Conservation (phyloP, 2,797 vertebrate species). For the Alfaro cultratus region DNA sequence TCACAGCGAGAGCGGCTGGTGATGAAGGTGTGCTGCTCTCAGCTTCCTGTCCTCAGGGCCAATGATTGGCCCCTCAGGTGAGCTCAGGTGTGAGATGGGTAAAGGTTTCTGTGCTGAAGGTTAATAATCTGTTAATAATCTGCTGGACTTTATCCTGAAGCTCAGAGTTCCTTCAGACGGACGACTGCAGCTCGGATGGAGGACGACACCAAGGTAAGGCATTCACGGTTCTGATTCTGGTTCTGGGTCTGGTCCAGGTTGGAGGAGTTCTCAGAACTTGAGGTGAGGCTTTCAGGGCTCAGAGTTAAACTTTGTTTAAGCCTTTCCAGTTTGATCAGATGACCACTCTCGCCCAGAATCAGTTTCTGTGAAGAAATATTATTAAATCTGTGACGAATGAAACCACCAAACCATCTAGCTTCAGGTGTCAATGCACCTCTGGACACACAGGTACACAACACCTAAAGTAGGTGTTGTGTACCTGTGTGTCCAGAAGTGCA, state of each 20-base stretch:
- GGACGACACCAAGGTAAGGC: conserved; percentile 46
- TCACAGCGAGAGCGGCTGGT: background rate
- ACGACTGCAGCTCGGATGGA: conserved; percentile 39
- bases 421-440: background rate
- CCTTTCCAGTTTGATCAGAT: background rate
- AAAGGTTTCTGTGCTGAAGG: conserved; percentile 13
- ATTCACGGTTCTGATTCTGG: no score
- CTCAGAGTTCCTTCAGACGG: background rate
- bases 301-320: background rate
- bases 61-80: background rate
- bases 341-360: background rate
- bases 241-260: background rate
- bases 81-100: conserved; percentile 1
- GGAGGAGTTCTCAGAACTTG: background rate
- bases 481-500: no score
- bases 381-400: background rate
- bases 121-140: conserved; percentile 34
- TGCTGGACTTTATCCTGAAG: conserved; percentile 55
- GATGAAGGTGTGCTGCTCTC: background rate
- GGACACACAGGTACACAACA: background rate
- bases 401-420: background rate
- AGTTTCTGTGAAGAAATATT: background rate
- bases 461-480: background rate
- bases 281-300: background rate
- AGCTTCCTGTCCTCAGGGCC: background rate